These are phyloP conservation scores for Eulimnadia texana DNA, from an alignment of 1,140 invertebrate genomes.

Conservation along the genomic window DNA sequence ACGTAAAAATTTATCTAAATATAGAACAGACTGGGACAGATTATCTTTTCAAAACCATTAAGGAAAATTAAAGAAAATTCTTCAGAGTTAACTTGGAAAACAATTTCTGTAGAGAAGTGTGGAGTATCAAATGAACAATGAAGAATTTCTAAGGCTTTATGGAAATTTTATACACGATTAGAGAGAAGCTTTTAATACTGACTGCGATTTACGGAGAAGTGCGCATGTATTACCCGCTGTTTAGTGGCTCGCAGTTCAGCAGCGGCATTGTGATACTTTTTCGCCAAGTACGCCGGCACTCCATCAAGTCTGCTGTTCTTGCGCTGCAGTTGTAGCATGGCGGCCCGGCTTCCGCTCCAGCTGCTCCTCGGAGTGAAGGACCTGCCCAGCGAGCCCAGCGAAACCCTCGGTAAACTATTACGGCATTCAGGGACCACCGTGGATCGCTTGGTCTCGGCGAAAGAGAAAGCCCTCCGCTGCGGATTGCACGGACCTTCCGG, in stretches of 20 bases:
- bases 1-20: too few relatives aligned
- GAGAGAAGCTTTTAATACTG: too few relatives aligned
- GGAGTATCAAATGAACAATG: too few relatives aligned
- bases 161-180: too few relatives aligned
- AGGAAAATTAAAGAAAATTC: too few relatives aligned
- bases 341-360: constrained; percentile 11
- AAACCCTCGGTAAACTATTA: constrained; percentile 3
- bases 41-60: too few relatives aligned
- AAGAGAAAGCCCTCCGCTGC: neutral
- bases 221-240: neutral
- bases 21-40: too few relatives aligned
- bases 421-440: neutral
- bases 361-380: constrained; percentile 13
- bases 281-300: constrained; percentile 7
- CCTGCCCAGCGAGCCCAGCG: neutral
- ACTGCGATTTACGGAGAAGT: too few relatives aligned
- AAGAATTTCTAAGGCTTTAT: too few relatives aligned
- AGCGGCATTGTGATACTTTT: constrained; percentile 1
- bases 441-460: neutral
- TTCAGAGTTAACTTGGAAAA: too few relatives aligned
- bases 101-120: too few relatives aligned
- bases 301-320: constrained; percentile 1
- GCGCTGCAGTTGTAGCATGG: constrained; percentile 3
- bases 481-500: neutral
- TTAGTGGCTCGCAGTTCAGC: too few relatives aligned